phyloP scores from a whole-genome alignment of 1,140 invertebrate genomes.

The Aphelinus certus region DNA sequence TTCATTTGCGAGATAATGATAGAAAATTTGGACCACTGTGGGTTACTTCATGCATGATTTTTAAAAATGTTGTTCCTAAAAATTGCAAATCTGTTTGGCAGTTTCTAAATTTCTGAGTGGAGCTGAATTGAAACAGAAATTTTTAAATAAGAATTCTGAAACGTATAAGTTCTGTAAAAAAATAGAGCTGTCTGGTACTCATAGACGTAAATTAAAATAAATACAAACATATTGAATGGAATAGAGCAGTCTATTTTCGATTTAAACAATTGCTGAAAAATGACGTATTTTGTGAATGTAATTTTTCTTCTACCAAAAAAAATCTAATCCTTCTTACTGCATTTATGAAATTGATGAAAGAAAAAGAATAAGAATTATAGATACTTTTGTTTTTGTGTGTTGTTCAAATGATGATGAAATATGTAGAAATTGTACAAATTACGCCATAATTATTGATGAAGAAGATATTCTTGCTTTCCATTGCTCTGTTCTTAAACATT shows the following conservation, averaged over 20 bases:
- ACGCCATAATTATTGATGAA: too few relatives aligned
- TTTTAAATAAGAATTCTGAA: not conserved
- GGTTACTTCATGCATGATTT: slow-evolving; percentile 37
- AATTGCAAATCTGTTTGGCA: slow-evolving; percentile 1
- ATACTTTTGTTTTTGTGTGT: too few relatives aligned
- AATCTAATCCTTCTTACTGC: not conserved
- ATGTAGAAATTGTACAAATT: too few relatives aligned
- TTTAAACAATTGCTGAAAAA: not conserved
- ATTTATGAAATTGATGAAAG: too few relatives aligned
- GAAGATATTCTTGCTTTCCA: too few relatives aligned
- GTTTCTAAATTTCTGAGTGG: too few relatives aligned
- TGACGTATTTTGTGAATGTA: not conserved
- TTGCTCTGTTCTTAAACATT: too few relatives aligned
- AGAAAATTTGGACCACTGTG: not conserved
- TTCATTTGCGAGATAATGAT: slow-evolving; percentile 41
- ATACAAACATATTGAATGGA: not conserved
- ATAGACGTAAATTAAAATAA: not conserved
- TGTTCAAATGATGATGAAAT: too few relatives aligned
- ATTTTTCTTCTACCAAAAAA: not conserved
- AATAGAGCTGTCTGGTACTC: not conserved
- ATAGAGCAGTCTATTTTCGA: not conserved
- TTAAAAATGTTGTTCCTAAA: slow-evolving; percentile 40
- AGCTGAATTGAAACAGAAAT: not conserved
- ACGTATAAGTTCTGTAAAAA: not conserved
- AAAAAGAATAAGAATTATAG: too few relatives aligned